phyloP scores from a whole-genome alignment of 2,113 vertebrate species.

The Mormoops blainvillei region DNA sequence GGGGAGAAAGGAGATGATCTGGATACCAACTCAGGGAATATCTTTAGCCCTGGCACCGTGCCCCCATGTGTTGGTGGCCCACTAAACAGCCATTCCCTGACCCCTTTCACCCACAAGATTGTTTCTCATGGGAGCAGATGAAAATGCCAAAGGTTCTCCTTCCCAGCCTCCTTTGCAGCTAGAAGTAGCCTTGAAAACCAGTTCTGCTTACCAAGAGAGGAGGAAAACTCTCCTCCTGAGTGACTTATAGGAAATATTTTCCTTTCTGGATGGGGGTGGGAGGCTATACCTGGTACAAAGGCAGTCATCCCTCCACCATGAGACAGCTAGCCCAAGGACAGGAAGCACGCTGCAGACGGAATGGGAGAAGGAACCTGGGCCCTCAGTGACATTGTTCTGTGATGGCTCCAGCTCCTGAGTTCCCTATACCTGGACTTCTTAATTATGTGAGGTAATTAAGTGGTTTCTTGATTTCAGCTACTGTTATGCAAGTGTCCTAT shows the following conservation, averaged over 20 bases:
- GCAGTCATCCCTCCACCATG: rapidly evolving
- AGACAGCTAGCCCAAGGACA: not conserved
- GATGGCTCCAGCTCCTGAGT: not conserved
- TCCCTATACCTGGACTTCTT: not conserved
- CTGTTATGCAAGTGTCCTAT: not conserved
- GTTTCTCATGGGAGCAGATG: not conserved
- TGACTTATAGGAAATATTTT: not conserved
- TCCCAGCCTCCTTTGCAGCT: not conserved
- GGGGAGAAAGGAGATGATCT: not conserved
- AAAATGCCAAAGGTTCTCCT: not conserved
- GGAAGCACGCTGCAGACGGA: not conserved
- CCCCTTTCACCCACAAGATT: not conserved
- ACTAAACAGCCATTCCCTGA: not conserved
- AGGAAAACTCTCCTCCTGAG: not conserved
- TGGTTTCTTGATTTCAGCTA: not conserved
- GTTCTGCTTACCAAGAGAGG: not conserved
- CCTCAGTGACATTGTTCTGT: not conserved
- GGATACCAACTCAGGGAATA: not conserved
- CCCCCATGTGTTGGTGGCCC: not conserved
- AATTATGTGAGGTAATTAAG: not conserved
- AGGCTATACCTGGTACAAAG: rapidly evolving
- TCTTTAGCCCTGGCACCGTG: not conserved
- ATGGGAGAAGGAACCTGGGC: not conserved
- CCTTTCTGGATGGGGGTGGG: not conserved
- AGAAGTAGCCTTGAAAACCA: not conserved